A percentile compares a stretch with the other conserved stretches of the same genome.
phyloP scores from a whole-genome alignment of 2,113 vertebrate genomes.

The Anolis sagrei region DNA sequence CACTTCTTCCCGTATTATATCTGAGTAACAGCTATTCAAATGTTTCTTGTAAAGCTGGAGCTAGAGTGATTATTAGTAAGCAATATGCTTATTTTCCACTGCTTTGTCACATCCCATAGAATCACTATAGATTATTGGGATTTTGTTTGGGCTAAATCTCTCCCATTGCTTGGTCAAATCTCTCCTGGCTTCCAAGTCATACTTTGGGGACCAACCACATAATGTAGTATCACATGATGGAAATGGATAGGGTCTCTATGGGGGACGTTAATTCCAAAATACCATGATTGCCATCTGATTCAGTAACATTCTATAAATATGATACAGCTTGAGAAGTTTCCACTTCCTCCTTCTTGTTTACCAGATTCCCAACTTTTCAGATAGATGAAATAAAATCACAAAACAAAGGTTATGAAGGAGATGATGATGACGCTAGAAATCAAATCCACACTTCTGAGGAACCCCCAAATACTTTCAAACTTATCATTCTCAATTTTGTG shows the following conservation, averaged over 20 bases:
- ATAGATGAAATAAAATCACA: background rate
- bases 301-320: background rate
- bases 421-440: background rate
- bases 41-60: background rate
- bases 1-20: no score
- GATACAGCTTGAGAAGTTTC: background rate
- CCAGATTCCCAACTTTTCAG: background rate
- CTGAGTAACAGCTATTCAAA: background rate
- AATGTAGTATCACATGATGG: no score
- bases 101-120: background rate
- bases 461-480: background rate
- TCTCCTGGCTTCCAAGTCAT: no score
- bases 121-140: background rate
- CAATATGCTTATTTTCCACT: background rate
- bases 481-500: background rate
- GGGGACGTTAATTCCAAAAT: no score
- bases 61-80: background rate
- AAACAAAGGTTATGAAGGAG: no score
- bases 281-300: no score
- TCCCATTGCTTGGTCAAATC: no score
- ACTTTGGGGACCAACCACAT: no score
- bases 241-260: no score
- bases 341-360: background rate
- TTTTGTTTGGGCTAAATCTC: no score
- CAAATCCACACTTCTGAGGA: background rate